These are phyloP conservation scores for Thalassophryne amazonica DNA, from an alignment of 2,797 vertebrate species.

Conservation along the genomic window DNA sequence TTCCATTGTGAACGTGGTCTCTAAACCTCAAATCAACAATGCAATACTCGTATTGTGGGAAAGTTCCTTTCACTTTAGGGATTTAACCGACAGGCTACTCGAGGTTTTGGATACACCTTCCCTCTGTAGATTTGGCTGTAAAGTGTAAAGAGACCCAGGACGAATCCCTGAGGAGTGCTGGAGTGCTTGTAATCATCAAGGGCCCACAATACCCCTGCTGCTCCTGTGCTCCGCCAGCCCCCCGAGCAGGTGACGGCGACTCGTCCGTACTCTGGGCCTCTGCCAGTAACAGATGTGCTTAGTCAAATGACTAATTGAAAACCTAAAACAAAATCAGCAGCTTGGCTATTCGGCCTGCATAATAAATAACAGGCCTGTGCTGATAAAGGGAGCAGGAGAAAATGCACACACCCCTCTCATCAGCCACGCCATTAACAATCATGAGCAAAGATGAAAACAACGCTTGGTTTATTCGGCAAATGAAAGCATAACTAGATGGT, in stretches of 20 bases:
- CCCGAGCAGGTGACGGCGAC: conserved; percentile 86
- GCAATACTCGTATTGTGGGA: conserved; percentile 29
- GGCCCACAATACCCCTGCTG: conserved; percentile 79
- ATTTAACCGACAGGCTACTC: conserved; percentile 63
- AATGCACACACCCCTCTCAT: conserved; percentile 90
- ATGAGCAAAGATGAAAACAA: conserved; percentile 99
- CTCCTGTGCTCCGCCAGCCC: conserved; percentile 82
- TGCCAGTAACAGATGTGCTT: conserved; percentile 99
- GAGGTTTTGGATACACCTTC: conserved; percentile 66
- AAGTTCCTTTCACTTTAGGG: too few species aligned
- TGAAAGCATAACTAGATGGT: conserved; percentile 99
- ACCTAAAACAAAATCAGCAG: conserved; percentile 99
- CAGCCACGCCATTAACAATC: conserved; percentile 99
- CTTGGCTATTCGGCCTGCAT: conserved; percentile 96
- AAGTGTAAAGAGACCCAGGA: conserved; percentile 73
- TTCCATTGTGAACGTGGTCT: conserved; percentile 45
- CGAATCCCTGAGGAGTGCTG: conserved; percentile 87
- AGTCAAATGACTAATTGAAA: conserved; percentile 99
- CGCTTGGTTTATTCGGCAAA: conserved; percentile 99
- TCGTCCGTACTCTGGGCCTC: conserved; percentile 86
- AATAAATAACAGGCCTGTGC: conserved; percentile 91
- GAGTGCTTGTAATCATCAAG: conserved; percentile 81
- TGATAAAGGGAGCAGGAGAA: conserved; percentile 84
- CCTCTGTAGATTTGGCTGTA: conserved; percentile 73
- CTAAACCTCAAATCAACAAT: conserved; percentile 50